Conservation (phyloP, 2,797 vertebrate species). For the Helarctos malayanus region DNA sequence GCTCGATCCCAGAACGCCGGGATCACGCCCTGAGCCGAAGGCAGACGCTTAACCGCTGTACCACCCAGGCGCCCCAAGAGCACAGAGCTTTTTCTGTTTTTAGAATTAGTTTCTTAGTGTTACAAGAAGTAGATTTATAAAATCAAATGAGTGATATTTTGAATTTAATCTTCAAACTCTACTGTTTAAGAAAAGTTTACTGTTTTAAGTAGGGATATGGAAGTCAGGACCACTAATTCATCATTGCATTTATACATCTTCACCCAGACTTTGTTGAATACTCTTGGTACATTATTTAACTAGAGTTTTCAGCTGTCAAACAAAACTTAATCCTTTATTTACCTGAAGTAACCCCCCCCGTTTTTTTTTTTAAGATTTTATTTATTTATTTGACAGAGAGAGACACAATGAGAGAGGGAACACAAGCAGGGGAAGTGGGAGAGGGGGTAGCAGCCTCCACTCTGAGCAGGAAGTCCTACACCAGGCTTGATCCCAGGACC, state of each 20-base stretch:
- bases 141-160: constrained; percentile 58
- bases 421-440: too few relatives aligned
- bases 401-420: too few relatives aligned
- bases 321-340: constrained; percentile 45
- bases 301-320: constrained; percentile 12
- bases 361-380: too few relatives aligned
- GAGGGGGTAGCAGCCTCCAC: too few relatives aligned
- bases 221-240: neutral
- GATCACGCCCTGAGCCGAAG: too few relatives aligned
- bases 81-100: neutral
- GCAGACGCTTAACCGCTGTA: too few relatives aligned
- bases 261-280: neutral
- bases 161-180: constrained; percentile 31
- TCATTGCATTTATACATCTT: neutral
- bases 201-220: neutral
- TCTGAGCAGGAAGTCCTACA: too few relatives aligned
- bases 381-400: too few relatives aligned
- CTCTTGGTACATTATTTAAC: neutral
- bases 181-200: constrained; percentile 7
- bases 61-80: neutral
- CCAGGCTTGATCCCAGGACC: too few relatives aligned
- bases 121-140: neutral
- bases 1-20: too few relatives aligned
- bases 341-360: neutral
- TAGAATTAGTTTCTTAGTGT: constrained; percentile 41